A percentile compares a stretch with the other conserved stretches of the same genome.
Evolutionary conservation across 2,797 vertebrate species (phyloP).

Genomic region (Clarias platycephalus): DNA sequence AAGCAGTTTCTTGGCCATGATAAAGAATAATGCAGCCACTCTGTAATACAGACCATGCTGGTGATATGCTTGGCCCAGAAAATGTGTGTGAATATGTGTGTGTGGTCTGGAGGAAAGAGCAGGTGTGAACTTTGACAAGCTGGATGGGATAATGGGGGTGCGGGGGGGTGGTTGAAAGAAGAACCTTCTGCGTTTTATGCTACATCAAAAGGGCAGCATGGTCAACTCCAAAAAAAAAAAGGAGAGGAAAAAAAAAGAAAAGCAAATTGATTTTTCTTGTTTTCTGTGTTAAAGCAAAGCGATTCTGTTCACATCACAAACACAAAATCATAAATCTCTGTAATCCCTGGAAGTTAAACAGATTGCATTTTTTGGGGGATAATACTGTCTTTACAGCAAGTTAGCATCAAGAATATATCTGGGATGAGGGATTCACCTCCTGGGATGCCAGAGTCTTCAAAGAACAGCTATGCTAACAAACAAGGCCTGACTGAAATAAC

Average conservation of each 20-base stretch:
- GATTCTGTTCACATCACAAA: background rate
- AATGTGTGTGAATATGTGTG: constrained; percentile 35
- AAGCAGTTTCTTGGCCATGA: constrained; percentile 49
- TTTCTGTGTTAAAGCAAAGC: background rate
- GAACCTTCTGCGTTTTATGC: background rate
- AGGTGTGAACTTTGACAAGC: constrained; percentile 57
- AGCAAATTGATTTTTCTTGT: background rate
- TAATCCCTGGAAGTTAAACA: constrained; percentile 12
- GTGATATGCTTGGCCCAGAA: constrained; percentile 21
- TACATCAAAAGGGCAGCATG: background rate
- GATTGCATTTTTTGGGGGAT: background rate
- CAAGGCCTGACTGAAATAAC: constrained; percentile 42
- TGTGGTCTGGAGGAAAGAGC: constrained; percentile 38
- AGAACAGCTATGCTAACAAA: constrained; percentile 53
- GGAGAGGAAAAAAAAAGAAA: background rate
- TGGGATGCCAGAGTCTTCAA: constrained; percentile 15
- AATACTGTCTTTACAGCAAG: background rate
- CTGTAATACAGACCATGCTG: constrained; percentile 43
- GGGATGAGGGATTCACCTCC: background rate
- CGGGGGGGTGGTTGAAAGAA: constrained; percentile 12
- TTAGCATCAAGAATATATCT: background rate
- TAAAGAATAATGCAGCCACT: constrained; percentile 33
- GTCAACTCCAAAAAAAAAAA: background rate
- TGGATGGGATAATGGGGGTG: constrained; percentile 21
- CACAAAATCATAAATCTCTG: constrained; percentile 15